A percentile compares a stretch with the other conserved stretches of the same genome.
These are phyloP conservation scores for Discoglossus pictus DNA, from an alignment of 2,797 vertebrate species.

Conservation along the genomic window DNA sequence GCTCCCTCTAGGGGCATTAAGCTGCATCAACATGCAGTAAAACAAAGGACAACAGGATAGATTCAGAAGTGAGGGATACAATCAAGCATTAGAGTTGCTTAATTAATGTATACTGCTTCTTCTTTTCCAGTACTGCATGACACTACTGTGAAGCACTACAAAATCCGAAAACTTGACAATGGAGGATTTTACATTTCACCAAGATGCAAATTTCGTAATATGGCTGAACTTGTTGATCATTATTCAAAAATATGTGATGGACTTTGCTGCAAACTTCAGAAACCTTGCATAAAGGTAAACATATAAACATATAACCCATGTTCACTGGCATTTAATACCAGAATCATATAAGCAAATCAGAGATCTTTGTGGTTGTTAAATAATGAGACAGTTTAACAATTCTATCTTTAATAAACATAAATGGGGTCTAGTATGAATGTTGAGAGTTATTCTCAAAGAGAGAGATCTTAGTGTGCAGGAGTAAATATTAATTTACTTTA, in stretches of 20 bases:
- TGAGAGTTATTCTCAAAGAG: too few species aligned
- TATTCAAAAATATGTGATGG: constrained; percentile 77
- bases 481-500: too few species aligned
- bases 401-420: too few species aligned
- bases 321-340: too few species aligned
- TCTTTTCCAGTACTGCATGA: constrained; percentile 79
- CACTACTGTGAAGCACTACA: constrained; percentile 87
- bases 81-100: not conserved
- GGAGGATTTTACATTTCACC: constrained; percentile 76
- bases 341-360: too few species aligned
- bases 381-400: too few species aligned
- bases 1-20: constrained; percentile 50
- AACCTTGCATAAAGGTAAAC: constrained; percentile 87
- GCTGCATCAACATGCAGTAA: constrained; percentile 7
- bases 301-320: too few species aligned
- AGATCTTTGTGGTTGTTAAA: too few species aligned
- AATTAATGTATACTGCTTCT: not conserved
- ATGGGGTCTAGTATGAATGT: too few species aligned
- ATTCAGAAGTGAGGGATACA: not conserved
- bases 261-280: constrained; percentile 77
- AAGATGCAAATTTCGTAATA: constrained; percentile 68
- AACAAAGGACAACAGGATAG: constrained; percentile 2
- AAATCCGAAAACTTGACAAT: constrained; percentile 71
- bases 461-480: too few species aligned
- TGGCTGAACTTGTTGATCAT: constrained; percentile 79